A percentile compares a stretch with the other conserved stretches of the same genome.
These are phyloP conservation scores for Lytechinus variegatus DNA, from an alignment of 35 echinoderm and acorn worm species.

Conservation along the genomic window DNA sequence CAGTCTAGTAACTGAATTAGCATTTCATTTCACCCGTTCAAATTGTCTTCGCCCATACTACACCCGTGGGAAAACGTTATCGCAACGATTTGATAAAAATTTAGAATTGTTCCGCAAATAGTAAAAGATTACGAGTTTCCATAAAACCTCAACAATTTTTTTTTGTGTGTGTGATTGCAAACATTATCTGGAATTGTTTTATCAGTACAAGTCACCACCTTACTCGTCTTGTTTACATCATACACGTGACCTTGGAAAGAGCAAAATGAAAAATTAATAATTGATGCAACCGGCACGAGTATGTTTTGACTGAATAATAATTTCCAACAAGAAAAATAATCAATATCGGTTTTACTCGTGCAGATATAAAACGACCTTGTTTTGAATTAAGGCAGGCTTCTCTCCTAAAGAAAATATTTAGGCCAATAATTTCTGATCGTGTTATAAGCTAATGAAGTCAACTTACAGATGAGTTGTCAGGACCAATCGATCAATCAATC, in stretches of 20 bases:
- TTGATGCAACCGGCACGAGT: background rate
- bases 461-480: background rate
- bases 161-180: background rate
- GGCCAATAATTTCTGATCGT: background rate
- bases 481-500: conserved; percentile 1
- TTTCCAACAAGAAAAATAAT: background rate
- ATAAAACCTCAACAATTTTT: background rate
- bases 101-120: background rate
- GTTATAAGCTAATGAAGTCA: background rate
- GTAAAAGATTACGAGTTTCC: background rate
- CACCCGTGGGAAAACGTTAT: no score
- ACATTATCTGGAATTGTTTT: background rate
- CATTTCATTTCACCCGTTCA: no score
- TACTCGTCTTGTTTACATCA: background rate
- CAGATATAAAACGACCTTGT: background rate
- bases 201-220: background rate
- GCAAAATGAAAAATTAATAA: conserved; percentile 7
- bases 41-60: no score
- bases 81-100: no score
- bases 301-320: background rate
- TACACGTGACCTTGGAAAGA: background rate
- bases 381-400: background rate
- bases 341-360: background rate
- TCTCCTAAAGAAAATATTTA: background rate
- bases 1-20: no score